A percentile compares a stretch with the other conserved stretches of the same genome.
Evolutionary conservation across 2,888 invertebrate species (phyloP).

Genomic region (Pedicia rivosa): DNA sequence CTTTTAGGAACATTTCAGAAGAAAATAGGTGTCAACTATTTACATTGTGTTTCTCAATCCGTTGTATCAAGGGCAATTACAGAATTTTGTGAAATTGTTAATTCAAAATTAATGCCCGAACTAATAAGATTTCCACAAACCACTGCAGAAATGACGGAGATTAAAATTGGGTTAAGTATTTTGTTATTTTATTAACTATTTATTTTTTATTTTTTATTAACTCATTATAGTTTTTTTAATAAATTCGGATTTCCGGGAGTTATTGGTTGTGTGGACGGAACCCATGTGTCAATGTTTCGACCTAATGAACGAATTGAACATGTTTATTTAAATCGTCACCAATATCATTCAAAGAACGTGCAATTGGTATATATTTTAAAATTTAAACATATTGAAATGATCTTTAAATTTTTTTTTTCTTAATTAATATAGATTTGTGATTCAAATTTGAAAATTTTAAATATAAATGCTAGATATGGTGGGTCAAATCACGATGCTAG

Average conservation of each 20-base stretch:
- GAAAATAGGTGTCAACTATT: background rate
- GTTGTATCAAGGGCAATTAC: background rate
- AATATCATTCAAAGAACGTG: background rate
- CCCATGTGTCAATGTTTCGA: background rate
- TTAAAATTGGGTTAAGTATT: no score
- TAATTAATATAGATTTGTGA: background rate
- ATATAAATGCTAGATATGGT: background rate
- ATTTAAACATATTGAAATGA: no score
- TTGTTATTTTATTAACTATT: no score
- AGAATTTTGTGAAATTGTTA: background rate
- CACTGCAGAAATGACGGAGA: no score
- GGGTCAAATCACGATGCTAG: background rate
- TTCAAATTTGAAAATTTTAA: background rate
- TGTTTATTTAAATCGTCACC: background rate
- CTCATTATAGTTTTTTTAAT: no score
- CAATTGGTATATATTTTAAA: background rate
- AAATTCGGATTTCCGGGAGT: no score
- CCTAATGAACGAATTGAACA: background rate
- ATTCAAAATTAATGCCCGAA: background rate
- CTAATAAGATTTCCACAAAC: background rate
- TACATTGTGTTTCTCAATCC: background rate
- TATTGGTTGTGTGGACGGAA: background rate
- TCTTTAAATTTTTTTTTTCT: background rate
- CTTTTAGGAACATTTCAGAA: background rate
- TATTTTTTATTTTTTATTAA: no score